Evolutionary conservation across 2,888 invertebrate species (phyloP).

Genomic region (Epinotia demarniana): DNA sequence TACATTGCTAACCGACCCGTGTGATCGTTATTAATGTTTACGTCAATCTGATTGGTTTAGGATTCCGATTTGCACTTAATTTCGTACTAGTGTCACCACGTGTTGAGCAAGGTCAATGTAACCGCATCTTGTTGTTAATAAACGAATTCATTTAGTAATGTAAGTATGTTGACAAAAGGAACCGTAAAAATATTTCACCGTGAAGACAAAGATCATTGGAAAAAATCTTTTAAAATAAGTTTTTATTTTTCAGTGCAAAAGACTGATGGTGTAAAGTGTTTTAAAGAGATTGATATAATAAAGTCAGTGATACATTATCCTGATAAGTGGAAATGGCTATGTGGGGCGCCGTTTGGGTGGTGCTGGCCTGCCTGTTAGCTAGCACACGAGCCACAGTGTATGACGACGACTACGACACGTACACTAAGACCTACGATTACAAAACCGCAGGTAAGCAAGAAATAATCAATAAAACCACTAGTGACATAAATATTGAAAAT

Average conservation of each 20-base stretch:
- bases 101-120: background rate
- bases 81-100: background rate
- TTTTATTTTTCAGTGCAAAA: slow-evolving; percentile 37
- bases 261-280: slow-evolving; percentile 40
- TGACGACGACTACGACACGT: slow-evolving; percentile 79
- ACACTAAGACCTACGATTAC: slow-evolving; percentile 75
- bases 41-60: slow-evolving; percentile 33
- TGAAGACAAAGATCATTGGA: background rate
- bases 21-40: slow-evolving; percentile 46
- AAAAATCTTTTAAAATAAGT: background rate
- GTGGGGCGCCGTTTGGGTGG: slow-evolving; percentile 64
- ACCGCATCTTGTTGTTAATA: background rate
- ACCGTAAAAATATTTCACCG: slow-evolving; percentile 35
- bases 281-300: slow-evolving; percentile 31
- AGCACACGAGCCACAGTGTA: slow-evolving; percentile 68
- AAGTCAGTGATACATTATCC: slow-evolving; percentile 46
- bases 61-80: slow-evolving; percentile 11
- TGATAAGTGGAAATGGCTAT: slow-evolving; percentile 61
- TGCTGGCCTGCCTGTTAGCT: slow-evolving; percentile 60
- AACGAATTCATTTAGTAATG: background rate
- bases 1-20: slow-evolving; percentile 50
- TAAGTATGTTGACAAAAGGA: slow-evolving; percentile 24
- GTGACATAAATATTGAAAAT: background rate
- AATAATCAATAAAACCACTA: background rate
- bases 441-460: slow-evolving; percentile 69